phyloP scores from a whole-genome alignment of 2,113 vertebrate species.

The Tachycineta bicolor region DNA sequence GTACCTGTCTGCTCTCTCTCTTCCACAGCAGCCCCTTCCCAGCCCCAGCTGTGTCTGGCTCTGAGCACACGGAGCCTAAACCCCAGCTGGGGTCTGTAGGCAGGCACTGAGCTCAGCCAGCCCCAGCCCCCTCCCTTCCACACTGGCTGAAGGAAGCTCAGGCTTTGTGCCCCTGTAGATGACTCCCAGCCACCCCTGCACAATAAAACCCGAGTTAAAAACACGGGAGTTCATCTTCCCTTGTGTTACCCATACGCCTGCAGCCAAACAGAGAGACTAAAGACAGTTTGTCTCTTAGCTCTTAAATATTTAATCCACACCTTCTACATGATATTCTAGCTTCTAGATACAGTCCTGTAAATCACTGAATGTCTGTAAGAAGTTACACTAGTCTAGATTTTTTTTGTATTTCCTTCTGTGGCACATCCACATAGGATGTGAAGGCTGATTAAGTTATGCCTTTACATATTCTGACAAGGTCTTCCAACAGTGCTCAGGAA shows the following conservation, averaged over 20 bases:
- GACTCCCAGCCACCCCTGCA: not conserved
- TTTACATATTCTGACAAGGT: conserved; percentile 48
- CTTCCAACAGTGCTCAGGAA: conserved; percentile 8
- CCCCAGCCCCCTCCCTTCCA: not conserved
- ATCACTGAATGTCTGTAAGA: not conserved
- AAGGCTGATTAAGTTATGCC: conserved; percentile 27
- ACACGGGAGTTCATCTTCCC: not conserved
- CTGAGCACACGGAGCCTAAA: rapidly evolving
- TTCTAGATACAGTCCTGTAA: not conserved
- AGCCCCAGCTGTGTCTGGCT: not conserved
- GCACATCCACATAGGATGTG: not conserved
- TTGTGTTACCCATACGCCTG: not conserved
- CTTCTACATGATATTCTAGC: not conserved
- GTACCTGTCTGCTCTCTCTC: not conserved
- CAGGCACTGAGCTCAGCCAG: not conserved
- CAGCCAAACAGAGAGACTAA: not conserved
- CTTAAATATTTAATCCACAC: conserved; percentile 50
- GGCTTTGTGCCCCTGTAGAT: not conserved
- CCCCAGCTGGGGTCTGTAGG: not conserved
- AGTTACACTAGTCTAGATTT: not conserved
- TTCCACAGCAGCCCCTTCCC: not conserved
- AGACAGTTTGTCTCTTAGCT: not conserved
- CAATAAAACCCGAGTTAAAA: not conserved
- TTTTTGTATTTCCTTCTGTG: not conserved
- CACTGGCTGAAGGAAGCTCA: not conserved